phyloP scores from a whole-genome alignment of 2,888 invertebrate species.

The Resseliella maxima region DNA sequence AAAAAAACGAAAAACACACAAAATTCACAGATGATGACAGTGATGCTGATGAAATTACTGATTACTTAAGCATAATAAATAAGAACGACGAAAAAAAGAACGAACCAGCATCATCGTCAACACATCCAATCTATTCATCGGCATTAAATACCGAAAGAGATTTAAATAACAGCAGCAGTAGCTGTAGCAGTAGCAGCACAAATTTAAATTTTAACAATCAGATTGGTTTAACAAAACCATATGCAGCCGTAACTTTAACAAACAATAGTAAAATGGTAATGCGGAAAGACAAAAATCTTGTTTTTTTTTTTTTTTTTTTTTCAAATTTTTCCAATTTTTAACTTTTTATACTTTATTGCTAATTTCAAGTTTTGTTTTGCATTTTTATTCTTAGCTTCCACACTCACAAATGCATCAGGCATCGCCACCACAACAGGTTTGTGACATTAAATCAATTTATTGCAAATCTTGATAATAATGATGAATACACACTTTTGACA shows the following conservation, averaged over 20 bases:
- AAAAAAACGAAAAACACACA: background rate
- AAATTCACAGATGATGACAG: conserved; percentile 64
- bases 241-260: background rate
- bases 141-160: background rate
- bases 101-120: conserved; percentile 56
- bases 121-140: background rate
- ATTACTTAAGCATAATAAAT: conserved; percentile 66
- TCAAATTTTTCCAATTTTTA: no score
- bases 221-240: background rate
- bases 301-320: no score
- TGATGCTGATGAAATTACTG: conserved; percentile 67
- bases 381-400: conserved; percentile 12
- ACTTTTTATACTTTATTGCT: no score
- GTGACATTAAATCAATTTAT: background rate
- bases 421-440: conserved; percentile 15
- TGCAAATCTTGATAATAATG: background rate
- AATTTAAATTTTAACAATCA: conserved; percentile 4
- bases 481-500: background rate
- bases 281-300: background rate
- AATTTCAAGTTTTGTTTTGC: background rate
- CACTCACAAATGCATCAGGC: conserved; percentile 29
- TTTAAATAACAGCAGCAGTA: background rate
- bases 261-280: background rate
- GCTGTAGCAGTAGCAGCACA: conserved; percentile 18
- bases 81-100: conserved; percentile 49